Conservation (phyloP, 2,888 invertebrate species). For the Drosophila rubida region DNA sequence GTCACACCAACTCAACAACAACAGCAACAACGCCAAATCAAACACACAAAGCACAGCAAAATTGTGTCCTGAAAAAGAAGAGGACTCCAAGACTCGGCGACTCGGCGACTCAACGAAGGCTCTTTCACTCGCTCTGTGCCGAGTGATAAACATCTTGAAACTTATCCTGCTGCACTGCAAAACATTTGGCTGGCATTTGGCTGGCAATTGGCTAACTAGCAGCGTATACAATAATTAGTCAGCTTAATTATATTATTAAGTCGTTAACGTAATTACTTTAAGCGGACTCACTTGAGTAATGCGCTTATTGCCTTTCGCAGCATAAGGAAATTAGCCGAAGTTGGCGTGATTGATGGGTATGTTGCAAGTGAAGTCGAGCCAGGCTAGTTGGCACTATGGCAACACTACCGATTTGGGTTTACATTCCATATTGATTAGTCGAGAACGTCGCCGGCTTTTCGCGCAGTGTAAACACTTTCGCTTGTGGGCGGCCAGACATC, state of each 20-base stretch:
- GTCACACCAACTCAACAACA: slow-evolving; percentile 24
- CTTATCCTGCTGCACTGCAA: slow-evolving; percentile 32
- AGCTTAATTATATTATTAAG: slow-evolving; percentile 59
- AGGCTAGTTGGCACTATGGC: neutral
- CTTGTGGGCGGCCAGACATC: slow-evolving; percentile 36
- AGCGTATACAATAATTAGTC: slow-evolving; percentile 20
- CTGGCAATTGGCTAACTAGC: slow-evolving; percentile 4
- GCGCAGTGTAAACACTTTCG: slow-evolving; percentile 58
- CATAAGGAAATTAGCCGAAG: slow-evolving; percentile 18
- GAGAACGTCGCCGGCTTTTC: slow-evolving; percentile 4
- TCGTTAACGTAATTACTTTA: slow-evolving; percentile 58
- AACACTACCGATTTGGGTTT: neutral
- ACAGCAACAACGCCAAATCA: slow-evolving; percentile 18
- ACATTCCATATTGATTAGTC: neutral
- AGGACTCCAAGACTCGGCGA: neutral
- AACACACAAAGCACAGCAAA: slow-evolving; percentile 37
- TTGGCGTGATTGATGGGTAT: slow-evolving; percentile 59
- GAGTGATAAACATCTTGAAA: slow-evolving; percentile 48
- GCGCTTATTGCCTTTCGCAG: slow-evolving; percentile 42
- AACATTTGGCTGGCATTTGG: slow-evolving; percentile 17
- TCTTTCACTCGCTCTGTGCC: neutral
- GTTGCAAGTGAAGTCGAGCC: neutral
- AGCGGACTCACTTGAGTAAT: slow-evolving; percentile 48
- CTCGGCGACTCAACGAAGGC: neutral
- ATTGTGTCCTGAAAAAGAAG: slow-evolving; percentile 2